A percentile compares a stretch with the other conserved stretches of the same genome.
Conservation (phyloP, 92 coral and sea anemone genomes). For the Phenganax marumi region DNA sequence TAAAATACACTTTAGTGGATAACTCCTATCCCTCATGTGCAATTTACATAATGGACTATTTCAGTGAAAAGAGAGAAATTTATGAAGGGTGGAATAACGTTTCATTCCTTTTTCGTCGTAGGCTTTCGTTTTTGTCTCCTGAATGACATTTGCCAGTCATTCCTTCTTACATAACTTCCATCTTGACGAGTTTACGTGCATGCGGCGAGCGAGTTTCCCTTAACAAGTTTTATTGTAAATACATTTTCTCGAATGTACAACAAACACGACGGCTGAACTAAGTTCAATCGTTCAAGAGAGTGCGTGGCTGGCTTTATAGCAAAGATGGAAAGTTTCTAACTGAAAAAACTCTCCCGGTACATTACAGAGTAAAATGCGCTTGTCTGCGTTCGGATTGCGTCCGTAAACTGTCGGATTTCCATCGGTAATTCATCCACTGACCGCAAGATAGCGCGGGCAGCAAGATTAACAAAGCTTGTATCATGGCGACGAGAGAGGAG, state of each 20-base stretch:
- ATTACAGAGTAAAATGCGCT: neutral
- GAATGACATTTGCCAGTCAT: neutral
- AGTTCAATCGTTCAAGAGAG: too few species aligned
- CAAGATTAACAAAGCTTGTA: slow-evolving; percentile 7
- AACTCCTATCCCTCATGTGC: too few species aligned
- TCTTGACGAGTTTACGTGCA: too few species aligned
- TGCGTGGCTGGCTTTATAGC: too few species aligned
- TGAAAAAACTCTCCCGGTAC: too few species aligned
- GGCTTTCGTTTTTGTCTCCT: slow-evolving; percentile 1
- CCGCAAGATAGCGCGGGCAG: slow-evolving; percentile 5
- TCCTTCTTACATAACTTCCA: neutral
- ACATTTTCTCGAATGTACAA: too few species aligned
- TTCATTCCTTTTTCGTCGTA: slow-evolving; percentile 4
- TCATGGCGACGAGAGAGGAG: slow-evolving; percentile 26
- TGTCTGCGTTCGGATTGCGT: neutral
- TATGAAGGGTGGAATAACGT: slow-evolving; percentile 17
- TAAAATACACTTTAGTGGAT: too few species aligned
- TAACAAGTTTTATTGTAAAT: too few species aligned
- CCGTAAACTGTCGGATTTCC: neutral
- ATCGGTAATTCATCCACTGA: neutral
- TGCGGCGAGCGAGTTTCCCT: too few species aligned
- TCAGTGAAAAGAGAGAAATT: slow-evolving; percentile 25
- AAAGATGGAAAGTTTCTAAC: too few species aligned
- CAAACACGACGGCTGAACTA: too few species aligned
- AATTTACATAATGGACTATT: neutral